These are phyloP conservation scores for Pungitius pungitius DNA, from an alignment of 2,113 vertebrate species.

Conservation along the genomic window DNA sequence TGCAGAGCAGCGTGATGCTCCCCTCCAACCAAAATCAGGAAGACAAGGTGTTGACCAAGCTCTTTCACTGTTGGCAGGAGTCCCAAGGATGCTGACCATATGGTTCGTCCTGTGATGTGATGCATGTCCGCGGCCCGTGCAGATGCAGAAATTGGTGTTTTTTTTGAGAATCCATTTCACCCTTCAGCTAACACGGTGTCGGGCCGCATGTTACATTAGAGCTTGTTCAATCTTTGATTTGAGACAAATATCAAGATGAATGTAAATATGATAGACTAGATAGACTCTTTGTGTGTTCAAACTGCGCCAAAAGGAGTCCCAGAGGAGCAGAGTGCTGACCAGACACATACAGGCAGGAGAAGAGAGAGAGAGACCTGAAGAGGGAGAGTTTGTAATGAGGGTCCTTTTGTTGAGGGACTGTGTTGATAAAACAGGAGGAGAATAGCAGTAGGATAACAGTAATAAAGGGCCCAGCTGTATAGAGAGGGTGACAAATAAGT, in stretches of 20 bases:
- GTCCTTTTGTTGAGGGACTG: constrained; percentile 50
- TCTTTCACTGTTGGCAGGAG: constrained; percentile 49
- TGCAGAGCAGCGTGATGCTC: constrained; percentile 19
- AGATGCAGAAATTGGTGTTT: constrained; percentile 32
- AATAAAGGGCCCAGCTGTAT: constrained; percentile 61
- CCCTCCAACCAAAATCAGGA: constrained; percentile 54
- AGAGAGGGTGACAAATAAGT: neutral
- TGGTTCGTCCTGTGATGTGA: constrained; percentile 56
- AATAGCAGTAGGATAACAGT: constrained; percentile 48
- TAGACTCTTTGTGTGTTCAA: constrained; percentile 52
- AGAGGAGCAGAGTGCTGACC: constrained; percentile 57
- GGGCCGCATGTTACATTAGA: constrained; percentile 2
- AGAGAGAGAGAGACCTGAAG: constrained; percentile 8
- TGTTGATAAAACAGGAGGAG: constrained; percentile 59
- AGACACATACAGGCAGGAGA: constrained; percentile 39
- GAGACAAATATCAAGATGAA: constrained; percentile 34
- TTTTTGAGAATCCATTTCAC: constrained; percentile 16
- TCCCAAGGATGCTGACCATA: constrained; percentile 63
- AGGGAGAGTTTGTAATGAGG: constrained; percentile 58
- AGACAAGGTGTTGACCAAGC: constrained; percentile 61
- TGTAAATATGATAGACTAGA: constrained; percentile 49
- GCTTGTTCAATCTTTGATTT: constrained; percentile 7
- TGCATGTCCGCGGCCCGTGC: constrained; percentile 48
- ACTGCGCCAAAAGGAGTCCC: constrained; percentile 39
- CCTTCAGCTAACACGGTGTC: constrained; percentile 15